Percentiles rank a stretch among this genome's conserved stretches.
Conservation (phyloP, 2,888 invertebrate species). For the Drosophila yooni region DNA sequence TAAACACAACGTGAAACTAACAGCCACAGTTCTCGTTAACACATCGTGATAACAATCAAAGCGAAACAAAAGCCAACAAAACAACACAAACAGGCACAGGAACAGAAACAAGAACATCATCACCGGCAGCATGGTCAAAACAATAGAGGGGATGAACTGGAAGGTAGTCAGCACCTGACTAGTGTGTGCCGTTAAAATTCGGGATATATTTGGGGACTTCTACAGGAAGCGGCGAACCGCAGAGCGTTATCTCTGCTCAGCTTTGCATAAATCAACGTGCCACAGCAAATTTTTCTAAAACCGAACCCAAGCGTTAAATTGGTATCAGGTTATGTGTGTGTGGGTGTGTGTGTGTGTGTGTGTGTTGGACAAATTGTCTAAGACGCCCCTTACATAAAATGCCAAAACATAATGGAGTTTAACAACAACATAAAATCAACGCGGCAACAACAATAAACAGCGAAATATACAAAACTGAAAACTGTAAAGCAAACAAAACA, state of each 20-base stretch:
- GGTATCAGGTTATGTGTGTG: conserved; percentile 34
- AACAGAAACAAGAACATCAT: conserved; percentile 42
- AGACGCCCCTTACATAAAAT: conserved; percentile 53
- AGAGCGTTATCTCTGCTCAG: conserved; percentile 68
- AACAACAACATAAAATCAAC: conserved; percentile 41
- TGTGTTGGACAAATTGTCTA: conserved; percentile 60
- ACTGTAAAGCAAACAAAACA: conserved; percentile 66
- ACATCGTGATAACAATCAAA: conserved; percentile 70
- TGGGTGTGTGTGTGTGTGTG: conserved; percentile 14
- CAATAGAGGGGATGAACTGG: neutral
- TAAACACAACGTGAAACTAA: conserved; percentile 63
- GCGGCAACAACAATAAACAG: conserved; percentile 23
- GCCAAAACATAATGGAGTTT: conserved; percentile 67
- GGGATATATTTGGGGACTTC: conserved; percentile 9
- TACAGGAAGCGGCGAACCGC: conserved; percentile 53
- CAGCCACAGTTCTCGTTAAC: conserved; percentile 58
- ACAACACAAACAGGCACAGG: conserved; percentile 53
- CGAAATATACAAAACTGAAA: conserved; percentile 63
- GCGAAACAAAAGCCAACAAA: conserved; percentile 66
- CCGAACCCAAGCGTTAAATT: conserved; percentile 78
- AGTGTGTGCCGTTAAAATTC: conserved; percentile 7
- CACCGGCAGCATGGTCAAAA: conserved; percentile 43
- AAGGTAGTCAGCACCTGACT: conserved; percentile 18
- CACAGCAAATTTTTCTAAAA: conserved; percentile 42
- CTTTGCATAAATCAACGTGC: conserved; percentile 75